Conservation (phyloP, 2,797 vertebrate species). For the Meda fulgida region DNA sequence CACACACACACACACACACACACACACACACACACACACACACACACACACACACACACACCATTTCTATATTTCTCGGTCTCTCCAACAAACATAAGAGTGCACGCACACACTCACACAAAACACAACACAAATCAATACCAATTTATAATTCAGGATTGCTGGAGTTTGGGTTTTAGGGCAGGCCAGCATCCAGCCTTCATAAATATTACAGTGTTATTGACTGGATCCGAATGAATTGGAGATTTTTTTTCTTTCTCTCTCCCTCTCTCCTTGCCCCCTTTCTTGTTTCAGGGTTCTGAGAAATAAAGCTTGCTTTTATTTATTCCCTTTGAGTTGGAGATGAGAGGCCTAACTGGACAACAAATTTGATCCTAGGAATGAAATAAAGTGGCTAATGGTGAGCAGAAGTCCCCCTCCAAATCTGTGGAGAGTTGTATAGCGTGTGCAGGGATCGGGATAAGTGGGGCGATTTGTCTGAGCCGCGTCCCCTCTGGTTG, state of each 20-base stretch:
- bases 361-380: constrained; percentile 64
- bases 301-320: constrained; percentile 68
- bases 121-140: constrained; percentile 82
- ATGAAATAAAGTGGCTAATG: constrained; percentile 67
- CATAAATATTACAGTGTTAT: constrained; percentile 87
- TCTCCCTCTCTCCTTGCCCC: constrained; percentile 36
- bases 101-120: constrained; percentile 64
- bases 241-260: constrained; percentile 72
- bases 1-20: constrained; percentile 50
- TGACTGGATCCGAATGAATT: constrained; percentile 84
- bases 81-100: constrained; percentile 49
- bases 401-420: constrained; percentile 41
- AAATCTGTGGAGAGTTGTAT: constrained; percentile 36
- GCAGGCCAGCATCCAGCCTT: constrained; percentile 80
- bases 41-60: constrained; percentile 53
- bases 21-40: constrained; percentile 49
- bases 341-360: constrained; percentile 71
- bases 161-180: constrained; percentile 84
- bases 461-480: constrained; percentile 52
- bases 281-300: constrained; percentile 65
- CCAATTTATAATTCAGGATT: constrained; percentile 85
- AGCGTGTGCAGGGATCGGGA: constrained; percentile 33
- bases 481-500: constrained; percentile 19
- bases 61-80: constrained; percentile 14
- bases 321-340: constrained; percentile 74